Conservation (phyloP, 2,888 invertebrate species). For the Thereva nobilitata region DNA sequence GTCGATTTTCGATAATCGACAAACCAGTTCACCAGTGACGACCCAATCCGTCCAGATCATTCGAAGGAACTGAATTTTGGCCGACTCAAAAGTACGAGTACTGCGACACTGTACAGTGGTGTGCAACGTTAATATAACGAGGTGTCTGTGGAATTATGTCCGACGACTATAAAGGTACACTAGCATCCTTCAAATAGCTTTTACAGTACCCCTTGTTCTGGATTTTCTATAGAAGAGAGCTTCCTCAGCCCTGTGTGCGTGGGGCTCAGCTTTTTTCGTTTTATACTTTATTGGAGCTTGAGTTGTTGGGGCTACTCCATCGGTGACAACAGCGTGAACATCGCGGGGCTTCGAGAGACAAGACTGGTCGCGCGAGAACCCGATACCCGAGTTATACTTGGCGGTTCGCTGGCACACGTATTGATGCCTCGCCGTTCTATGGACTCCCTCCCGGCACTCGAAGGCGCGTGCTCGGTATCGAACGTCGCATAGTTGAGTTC, state of each 20-base stretch:
- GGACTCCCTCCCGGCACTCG: too few species aligned
- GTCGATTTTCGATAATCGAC: too few species aligned
- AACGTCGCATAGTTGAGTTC: too few species aligned
- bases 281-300: too few species aligned
- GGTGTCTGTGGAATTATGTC: conserved; percentile 26
- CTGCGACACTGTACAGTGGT: conserved; percentile 24
- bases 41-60: too few species aligned
- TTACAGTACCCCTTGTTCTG: conserved; percentile 23
- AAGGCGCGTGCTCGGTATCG: too few species aligned
- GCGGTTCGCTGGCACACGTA: neutral
- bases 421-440: neutral
- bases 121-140: neutral
- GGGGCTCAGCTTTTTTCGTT: too few species aligned
- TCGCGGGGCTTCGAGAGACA: neutral
- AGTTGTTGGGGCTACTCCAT: too few species aligned
- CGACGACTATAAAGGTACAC: conserved; percentile 24
- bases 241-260: conserved; percentile 3
- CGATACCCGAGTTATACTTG: neutral
- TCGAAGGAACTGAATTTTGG: too few species aligned
- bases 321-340: conserved; percentile 30
- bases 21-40: too few species aligned
- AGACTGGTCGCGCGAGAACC: conserved; percentile 29
- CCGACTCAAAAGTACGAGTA: conserved; percentile 10
- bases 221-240: conserved; percentile 10
- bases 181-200: conserved; percentile 30